Percentiles rank a stretch among this genome's conserved stretches.
Conservation (phyloP, 2,797 vertebrate species). For the Chromis chromis region DNA sequence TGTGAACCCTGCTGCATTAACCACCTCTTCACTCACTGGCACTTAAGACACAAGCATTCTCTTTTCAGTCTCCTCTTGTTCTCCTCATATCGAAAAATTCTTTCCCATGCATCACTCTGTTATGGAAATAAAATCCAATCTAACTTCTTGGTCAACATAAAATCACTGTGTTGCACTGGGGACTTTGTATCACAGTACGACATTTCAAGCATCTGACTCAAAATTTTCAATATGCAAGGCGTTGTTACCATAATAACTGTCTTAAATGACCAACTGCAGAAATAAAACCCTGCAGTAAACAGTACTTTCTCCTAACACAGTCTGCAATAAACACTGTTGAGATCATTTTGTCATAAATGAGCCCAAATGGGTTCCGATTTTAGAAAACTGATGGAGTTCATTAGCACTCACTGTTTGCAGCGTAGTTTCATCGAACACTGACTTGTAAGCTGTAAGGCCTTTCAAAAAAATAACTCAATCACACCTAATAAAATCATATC, state of each 20-base stretch:
- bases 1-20: slow-evolving; percentile 69
- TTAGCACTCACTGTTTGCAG: slow-evolving; percentile 56
- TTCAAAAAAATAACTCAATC: slow-evolving; percentile 61
- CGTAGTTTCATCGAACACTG: slow-evolving; percentile 57
- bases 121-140: slow-evolving; percentile 51
- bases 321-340: slow-evolving; percentile 47
- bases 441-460: slow-evolving; percentile 48
- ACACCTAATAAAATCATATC: slow-evolving; percentile 61
- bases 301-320: slow-evolving; percentile 28
- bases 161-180: slow-evolving; percentile 43
- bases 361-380: slow-evolving; percentile 48
- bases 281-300: slow-evolving; percentile 55
- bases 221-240: slow-evolving; percentile 46
- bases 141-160: slow-evolving; percentile 40
- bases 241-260: slow-evolving; percentile 30
- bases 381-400: slow-evolving; percentile 61
- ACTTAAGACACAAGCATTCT: slow-evolving; percentile 18
- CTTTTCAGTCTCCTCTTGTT: slow-evolving; percentile 30
- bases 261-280: slow-evolving; percentile 47
- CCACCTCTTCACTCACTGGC: slow-evolving; percentile 55
- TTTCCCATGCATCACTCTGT: slow-evolving; percentile 16
- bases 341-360: slow-evolving; percentile 59
- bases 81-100: slow-evolving; percentile 34
- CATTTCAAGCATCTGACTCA: slow-evolving; percentile 53
- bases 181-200: slow-evolving; percentile 49